Evolutionary conservation across 1,140 invertebrate genomes (phyloP).

Genomic region (Oppia nitens): DNA sequence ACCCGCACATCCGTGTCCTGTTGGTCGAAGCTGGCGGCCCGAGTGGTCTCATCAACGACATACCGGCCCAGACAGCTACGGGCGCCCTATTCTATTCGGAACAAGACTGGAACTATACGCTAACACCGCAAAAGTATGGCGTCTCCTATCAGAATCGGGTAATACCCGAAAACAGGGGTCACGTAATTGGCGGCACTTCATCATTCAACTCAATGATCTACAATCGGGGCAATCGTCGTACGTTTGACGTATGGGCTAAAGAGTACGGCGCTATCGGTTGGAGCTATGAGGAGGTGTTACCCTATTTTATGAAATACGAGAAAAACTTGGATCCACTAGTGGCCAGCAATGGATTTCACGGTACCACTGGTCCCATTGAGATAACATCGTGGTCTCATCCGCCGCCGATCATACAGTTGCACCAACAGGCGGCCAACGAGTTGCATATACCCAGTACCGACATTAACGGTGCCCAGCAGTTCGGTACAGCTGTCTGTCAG

Average conservation of each 20-base stretch:
- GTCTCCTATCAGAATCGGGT: constrained; percentile 53
- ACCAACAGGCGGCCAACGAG: constrained; percentile 58
- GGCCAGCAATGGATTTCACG: constrained; percentile 41
- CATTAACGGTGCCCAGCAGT: constrained; percentile 61
- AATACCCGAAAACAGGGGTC: constrained; percentile 22
- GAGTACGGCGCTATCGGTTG: constrained; percentile 72
- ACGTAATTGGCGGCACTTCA: constrained; percentile 51
- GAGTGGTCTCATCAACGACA: constrained; percentile 72
- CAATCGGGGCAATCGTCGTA: constrained; percentile 69
- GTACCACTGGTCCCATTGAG: constrained; percentile 56
- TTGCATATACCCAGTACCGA: constrained; percentile 61
- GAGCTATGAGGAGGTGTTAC: constrained; percentile 65
- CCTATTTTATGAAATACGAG: constrained; percentile 61
- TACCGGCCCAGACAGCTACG: constrained; percentile 57
- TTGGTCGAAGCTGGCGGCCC: constrained; percentile 76
- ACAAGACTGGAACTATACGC: constrained; percentile 63
- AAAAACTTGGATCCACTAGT: constrained; percentile 42
- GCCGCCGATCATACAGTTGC: constrained; percentile 56
- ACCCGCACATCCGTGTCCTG: constrained; percentile 37
- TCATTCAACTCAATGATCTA: constrained; percentile 95
- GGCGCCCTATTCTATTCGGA: constrained; percentile 60
- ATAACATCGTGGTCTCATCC: constrained; percentile 64
- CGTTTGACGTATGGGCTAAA: constrained; percentile 82
- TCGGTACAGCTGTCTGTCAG: constrained; percentile 41
- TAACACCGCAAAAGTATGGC: constrained; percentile 64